Evolutionary conservation across 2,797 vertebrate species (phyloP).

Genomic region (Lacerta viridis): DNA sequence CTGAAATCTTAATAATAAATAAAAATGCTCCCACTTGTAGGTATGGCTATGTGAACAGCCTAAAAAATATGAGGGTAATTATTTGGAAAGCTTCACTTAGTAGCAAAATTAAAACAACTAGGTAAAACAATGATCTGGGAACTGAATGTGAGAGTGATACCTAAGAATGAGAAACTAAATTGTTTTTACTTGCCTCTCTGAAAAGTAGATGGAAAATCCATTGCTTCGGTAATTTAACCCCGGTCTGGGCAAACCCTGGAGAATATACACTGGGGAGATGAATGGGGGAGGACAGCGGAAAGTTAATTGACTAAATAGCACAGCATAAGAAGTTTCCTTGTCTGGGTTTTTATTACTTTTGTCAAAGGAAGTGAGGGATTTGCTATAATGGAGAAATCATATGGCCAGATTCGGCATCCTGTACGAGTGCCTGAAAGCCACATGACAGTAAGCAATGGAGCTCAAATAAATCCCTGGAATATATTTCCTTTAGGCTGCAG

Average conservation of each 20-base stretch:
- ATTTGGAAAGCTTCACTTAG: slow-evolving; percentile 7
- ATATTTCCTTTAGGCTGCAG: background rate
- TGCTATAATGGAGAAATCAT: slow-evolving; percentile 16
- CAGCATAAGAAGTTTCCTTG: slow-evolving; percentile 6
- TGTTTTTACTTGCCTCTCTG: slow-evolving; percentile 53
- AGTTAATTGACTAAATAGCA: slow-evolving; percentile 4
- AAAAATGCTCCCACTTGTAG: background rate
- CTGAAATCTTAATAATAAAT: slow-evolving; percentile 51
- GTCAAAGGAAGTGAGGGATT: slow-evolving; percentile 30
- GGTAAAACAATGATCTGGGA: background rate
- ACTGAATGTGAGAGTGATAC: background rate
- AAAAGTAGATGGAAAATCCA: slow-evolving; percentile 64
- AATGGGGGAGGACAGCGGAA: background rate
- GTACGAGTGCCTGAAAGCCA: background rate
- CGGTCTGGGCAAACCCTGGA: slow-evolving; percentile 3
- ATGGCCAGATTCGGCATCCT: background rate
- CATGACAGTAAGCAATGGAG: background rate
- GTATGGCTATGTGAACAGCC: background rate
- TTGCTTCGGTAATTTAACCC: slow-evolving; percentile 26
- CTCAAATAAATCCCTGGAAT: background rate
- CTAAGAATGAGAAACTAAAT: slow-evolving; percentile 1
- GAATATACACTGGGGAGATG: background rate
- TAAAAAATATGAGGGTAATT: background rate
- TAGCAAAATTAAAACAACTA: background rate
- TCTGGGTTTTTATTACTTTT: slow-evolving; percentile 36